Evolutionary conservation across 2,888 invertebrate genomes (phyloP), one percentile per base, ranked within the genome.

Genomic region (Caenorhabditis sp.): DNA sequence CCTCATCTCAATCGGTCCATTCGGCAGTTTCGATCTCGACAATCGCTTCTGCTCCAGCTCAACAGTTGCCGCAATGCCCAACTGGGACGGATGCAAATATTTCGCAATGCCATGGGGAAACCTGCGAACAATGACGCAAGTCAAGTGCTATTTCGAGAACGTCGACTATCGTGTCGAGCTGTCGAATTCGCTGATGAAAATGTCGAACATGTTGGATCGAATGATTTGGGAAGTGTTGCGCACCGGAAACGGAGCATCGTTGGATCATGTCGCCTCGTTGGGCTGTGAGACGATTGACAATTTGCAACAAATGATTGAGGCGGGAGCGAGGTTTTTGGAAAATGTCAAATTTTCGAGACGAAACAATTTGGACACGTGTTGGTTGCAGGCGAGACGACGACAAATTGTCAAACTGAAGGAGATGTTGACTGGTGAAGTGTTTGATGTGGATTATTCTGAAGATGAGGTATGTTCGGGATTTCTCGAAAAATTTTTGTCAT

Each of bases 101-200:
- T 86, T 81, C 64, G 69, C 79, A 14, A 82, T 86, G 81, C 84
- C 85, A 5, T 86, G 86, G 86, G 84, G 84, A 27, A 86, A 86
- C 60, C 70, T 81, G 51, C 83, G 85, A 26, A 86, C 86, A 1
- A 54, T 84, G 37, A 66, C 78, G 21, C 81, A 81, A 54, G 61
- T 86, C 14, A 65, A 55, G 6, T 81, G 81, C 21, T 12, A 43
- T 10, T 86, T 75, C 54, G 86, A 86, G 55, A 69, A 76, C 26
- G 73, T 83, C n/a, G 73, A 77, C 3, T 65, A 76, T 27, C 73
- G 86, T 17, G 66, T 85, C 14, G 76, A 77, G 50, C 69, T 77
- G 55, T 67, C 75, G 53, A 85, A 84, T 58, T 79, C 80, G 2
- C 70, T 83, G 19, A 57, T 73, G 51, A 76, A 77, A 55, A 62